Evolutionary conservation across 2,888 invertebrate genomes (phyloP).

Genomic region (Falcaria lacertinaria): DNA sequence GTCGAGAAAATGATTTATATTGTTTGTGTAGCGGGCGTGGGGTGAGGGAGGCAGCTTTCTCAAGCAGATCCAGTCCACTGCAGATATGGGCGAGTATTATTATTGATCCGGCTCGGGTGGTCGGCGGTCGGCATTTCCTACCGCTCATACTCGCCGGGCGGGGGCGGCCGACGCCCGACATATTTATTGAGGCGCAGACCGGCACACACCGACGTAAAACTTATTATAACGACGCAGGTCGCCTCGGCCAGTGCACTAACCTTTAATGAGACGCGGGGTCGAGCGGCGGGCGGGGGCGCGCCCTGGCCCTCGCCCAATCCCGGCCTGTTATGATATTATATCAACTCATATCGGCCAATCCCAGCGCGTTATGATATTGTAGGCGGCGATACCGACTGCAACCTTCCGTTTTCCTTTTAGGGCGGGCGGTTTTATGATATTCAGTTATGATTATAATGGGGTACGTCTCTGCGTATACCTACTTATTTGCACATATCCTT

Average conservation of each 20-base stretch:
- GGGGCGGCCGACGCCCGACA: conserved; percentile 51
- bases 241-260: conserved; percentile 62
- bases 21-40: conserved; percentile 65
- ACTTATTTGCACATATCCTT: neutral
- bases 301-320: conserved; percentile 73
- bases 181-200: conserved; percentile 69
- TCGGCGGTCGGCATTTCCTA: conserved; percentile 71
- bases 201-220: conserved; percentile 60
- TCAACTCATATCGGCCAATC: conserved; percentile 78
- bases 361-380: conserved; percentile 77
- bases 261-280: conserved; percentile 52
- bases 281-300: conserved; percentile 51
- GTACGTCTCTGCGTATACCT: conserved; percentile 20
- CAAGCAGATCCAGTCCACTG: conserved; percentile 77
- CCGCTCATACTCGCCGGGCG: conserved; percentile 67
- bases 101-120: conserved; percentile 73
- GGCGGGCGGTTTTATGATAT: conserved; percentile 76
- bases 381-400: conserved; percentile 63
- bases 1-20: conserved; percentile 76
- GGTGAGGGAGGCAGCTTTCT: conserved; percentile 55
- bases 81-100: conserved; percentile 79
- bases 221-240: conserved; percentile 59
- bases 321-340: conserved; percentile 82
- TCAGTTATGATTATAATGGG: conserved; percentile 72
- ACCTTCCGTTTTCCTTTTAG: conserved; percentile 57